Evolutionary conservation across 1,140 invertebrate species (phyloP).

Genomic region (Drosophila malerkotliana): DNA sequence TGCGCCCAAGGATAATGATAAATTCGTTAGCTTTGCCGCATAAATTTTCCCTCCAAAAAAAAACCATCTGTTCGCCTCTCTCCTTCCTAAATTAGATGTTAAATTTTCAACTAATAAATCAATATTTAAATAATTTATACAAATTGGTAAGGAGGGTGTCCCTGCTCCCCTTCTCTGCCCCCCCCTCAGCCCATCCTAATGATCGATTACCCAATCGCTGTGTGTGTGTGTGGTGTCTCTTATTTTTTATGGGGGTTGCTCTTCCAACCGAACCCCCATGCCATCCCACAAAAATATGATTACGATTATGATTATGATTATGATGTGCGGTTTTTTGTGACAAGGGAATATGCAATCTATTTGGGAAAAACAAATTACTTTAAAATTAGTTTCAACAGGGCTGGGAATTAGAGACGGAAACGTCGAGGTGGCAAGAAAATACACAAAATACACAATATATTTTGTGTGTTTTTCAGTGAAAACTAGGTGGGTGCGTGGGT

Average conservation of each 20-base stretch:
- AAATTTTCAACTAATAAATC: constrained; percentile 75
- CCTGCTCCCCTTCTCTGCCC: neutral
- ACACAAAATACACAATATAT: neutral
- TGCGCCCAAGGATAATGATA: constrained; percentile 49
- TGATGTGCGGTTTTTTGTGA: constrained; percentile 19
- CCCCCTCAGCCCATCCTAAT: constrained; percentile 2
- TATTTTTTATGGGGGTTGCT: constrained; percentile 13
- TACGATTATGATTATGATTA: constrained; percentile 18
- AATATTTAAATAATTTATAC: constrained; percentile 80
- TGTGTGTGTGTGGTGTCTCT: neutral
- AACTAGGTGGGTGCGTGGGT: no score
- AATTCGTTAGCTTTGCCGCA: constrained; percentile 45
- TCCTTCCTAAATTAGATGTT: constrained; percentile 62
- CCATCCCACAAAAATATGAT: constrained; percentile 5
- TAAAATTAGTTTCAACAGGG: constrained; percentile 40
- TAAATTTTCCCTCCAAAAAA: constrained; percentile 47
- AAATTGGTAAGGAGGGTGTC: constrained; percentile 36
- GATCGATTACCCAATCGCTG: constrained; percentile 28
- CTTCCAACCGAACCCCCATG: neutral
- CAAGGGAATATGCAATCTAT: constrained; percentile 27
- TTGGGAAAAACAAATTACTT: constrained; percentile 34
- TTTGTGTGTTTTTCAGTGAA: no score
- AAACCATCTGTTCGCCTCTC: constrained; percentile 1
- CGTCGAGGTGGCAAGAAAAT: neutral
- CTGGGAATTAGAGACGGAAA: neutral